Base-by-base conservation (phyloP, 1,140 invertebrate genomes). In the Pogonognathellus flavescens region DNA sequence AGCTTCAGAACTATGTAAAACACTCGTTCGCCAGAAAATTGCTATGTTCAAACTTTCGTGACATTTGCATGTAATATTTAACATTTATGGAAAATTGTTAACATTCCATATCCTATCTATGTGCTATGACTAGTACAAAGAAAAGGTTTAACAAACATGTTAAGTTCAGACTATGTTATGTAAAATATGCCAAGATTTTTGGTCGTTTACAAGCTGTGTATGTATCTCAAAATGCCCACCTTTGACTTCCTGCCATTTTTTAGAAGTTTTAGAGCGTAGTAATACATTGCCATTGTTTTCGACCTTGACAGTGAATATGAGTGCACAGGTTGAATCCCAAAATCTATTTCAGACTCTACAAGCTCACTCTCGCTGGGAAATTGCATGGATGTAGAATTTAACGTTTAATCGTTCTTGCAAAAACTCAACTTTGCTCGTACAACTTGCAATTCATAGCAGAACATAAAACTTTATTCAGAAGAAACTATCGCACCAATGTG, bases 201-300 rank as follows among this genome's bases (percentile, higher is more conserved):
- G 2, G 6, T 41, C 31, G 31, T 41, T 41, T 41, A 41, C 31
- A 41, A 41, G 31, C 31, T 41, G 31, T 41, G 6, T 52, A 59
- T 62, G 59, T 82, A 4, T 41, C 5, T n/a, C 16, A 11, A 11
- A 80, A 25, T 59, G 50, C 41, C 13, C 14, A 84, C 84, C 84
- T 85, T 80, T 14, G 70, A 18, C 50, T 85, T 85, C 57, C 57
- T 80, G 22, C 31, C 16, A 49, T 62, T 55, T 80, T 84, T 83
- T 49, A 60, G 55, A 16, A 88, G 53, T 80, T 85, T 88, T 18
- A 84, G 85, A 80, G 84, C 87, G 49, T 88, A 88, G 84, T 87
- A 88, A 31, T 88, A 88, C 85, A 88, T 85, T 18, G 87, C 87
- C 87, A 88, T 88, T n/a, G n/a, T 50, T 49, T 31, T 31, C 14